A percentile compares a stretch with the other conserved stretches of the same genome.
Conservation (phyloP, 2,797 vertebrate species). For the Holocentrus rufus region DNA sequence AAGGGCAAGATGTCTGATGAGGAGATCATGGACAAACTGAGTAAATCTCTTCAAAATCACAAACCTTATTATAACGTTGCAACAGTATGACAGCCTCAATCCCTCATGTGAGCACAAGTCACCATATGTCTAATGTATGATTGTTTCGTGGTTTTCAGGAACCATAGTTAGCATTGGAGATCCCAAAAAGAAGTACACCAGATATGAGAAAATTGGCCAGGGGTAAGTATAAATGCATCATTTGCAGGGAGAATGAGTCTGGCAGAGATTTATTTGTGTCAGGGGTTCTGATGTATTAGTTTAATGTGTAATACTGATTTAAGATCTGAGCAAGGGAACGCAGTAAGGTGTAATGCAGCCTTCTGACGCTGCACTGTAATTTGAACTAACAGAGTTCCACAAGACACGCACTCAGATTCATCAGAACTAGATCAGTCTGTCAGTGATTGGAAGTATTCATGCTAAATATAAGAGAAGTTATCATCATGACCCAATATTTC, state of each 20-base stretch:
- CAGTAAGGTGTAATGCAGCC: not conserved
- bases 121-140: not conserved
- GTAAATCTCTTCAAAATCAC: constrained; percentile 76
- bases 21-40: constrained; percentile 98
- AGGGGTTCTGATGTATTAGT: not conserved
- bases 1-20: constrained; percentile 98
- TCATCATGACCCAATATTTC: not conserved
- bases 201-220: constrained; percentile 98
- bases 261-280: not conserved
- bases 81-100: not conserved
- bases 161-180: constrained; percentile 98
- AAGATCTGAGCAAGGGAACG: not conserved
- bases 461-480: not conserved
- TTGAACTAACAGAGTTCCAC: not conserved
- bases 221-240: constrained; percentile 84
- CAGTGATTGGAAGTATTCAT: not conserved
- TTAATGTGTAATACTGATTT: not conserved
- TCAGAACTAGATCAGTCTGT: not conserved
- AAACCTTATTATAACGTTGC: not conserved
- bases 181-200: constrained; percentile 98
- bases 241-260: not conserved
- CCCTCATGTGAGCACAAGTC: not conserved
- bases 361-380: not conserved
- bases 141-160: constrained; percentile 77
- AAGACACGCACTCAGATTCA: not conserved